Conservation (phyloP, 23 tunicate genomes). For the Diplosoma virens region DNA sequence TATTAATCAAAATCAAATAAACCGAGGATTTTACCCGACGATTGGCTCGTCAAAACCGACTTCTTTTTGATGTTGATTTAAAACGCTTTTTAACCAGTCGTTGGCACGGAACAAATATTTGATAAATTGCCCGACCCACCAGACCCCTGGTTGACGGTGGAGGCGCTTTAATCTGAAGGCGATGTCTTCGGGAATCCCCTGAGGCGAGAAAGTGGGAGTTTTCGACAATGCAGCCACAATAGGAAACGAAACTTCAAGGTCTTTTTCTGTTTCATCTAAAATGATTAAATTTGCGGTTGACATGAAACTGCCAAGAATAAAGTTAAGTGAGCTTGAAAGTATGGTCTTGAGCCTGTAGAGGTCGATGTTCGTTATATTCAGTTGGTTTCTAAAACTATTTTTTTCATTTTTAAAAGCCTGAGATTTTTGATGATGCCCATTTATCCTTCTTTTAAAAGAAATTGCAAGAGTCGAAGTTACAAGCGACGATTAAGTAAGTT, state of each 20-base stretch:
- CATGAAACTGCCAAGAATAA: no score
- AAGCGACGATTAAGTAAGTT: no score
- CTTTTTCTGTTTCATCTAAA: background rate
- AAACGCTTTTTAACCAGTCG: conserved; percentile 13
- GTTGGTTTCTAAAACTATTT: no score
- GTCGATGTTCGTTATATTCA: no score
- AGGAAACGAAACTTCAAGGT: conserved; percentile 26
- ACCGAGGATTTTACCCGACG: conserved; percentile 47
- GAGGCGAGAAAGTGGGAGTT: conserved; percentile 14
- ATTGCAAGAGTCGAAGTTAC: no score
- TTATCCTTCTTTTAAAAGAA: no score
- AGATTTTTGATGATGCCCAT: no score
- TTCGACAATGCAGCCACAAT: background rate
- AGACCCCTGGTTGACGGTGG: conserved; percentile 36
- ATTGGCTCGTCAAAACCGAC: conserved; percentile 41
- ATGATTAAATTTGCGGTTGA: no score
- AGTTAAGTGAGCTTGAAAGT: no score
- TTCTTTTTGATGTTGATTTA: conserved; percentile 4
- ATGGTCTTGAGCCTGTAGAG: no score
- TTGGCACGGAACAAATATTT: conserved; percentile 33
- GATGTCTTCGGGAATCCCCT: conserved; percentile 27
- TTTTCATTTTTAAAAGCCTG: no score
- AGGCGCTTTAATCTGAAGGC: conserved; percentile 6
- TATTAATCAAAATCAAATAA: no score
- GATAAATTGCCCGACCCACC: conserved; percentile 49